Evolutionary conservation across 2,113 vertebrate species (phyloP).

Genomic region (human (Homo sapiens)): DNA sequence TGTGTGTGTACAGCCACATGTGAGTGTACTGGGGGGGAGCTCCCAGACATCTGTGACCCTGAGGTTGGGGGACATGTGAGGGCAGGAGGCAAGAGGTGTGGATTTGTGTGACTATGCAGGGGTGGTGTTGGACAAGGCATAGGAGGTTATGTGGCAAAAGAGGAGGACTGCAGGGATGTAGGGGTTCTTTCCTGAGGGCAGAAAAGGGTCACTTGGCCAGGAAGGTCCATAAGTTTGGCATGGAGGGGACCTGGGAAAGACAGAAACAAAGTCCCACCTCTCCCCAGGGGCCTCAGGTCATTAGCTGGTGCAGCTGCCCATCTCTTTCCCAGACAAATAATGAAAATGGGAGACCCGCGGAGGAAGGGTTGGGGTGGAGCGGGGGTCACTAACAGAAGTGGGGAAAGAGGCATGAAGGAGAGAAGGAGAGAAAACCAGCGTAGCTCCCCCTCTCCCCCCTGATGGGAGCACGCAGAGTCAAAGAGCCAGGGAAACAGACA

Average conservation of each 20-base stretch:
- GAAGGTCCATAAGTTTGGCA: not conserved
- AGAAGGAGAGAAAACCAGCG: not conserved
- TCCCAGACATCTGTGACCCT: not conserved
- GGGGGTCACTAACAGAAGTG: not conserved
- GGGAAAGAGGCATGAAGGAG: not conserved
- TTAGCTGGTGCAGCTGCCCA: not conserved
- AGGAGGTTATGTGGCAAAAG: not conserved
- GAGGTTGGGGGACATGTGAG: not conserved
- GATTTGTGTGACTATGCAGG: not conserved
- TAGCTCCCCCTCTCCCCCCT: not conserved
- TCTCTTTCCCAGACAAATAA: not conserved
- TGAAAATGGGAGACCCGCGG: not conserved
- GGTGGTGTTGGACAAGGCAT: not conserved
- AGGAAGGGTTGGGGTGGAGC: fast-evolving
- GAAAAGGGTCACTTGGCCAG: not conserved
- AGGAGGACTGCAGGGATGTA: not conserved
- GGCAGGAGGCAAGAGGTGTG: not conserved
- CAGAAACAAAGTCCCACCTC: not conserved
- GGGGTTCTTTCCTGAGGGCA: not conserved
- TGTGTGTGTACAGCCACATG: not conserved
- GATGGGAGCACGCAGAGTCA: not conserved
- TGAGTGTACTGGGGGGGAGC: fast-evolving
- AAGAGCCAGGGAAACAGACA: not conserved
- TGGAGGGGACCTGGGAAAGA: not conserved
- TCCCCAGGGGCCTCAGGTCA: not conserved